Conservation (phyloP, 2,113 vertebrate genomes). For the Agelaius tricolor region DNA sequence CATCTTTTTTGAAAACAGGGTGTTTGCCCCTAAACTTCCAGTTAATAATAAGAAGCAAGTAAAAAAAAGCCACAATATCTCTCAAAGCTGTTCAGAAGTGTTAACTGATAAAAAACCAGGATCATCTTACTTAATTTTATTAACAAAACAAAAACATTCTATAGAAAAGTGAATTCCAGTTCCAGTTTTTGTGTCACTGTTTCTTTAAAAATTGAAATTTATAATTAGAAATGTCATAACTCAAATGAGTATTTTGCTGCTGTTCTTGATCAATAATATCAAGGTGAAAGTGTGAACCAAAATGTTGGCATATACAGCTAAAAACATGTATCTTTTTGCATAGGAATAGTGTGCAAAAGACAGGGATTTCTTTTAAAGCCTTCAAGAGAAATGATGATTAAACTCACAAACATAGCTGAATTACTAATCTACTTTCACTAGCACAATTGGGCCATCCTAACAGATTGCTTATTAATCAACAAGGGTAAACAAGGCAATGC, state of each 20-base stretch:
- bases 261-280: conserved; percentile 42
- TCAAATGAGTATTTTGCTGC: conserved; percentile 32
- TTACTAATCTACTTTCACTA: conserved; percentile 73
- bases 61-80: neutral
- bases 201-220: conserved; percentile 15
- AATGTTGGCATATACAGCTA: conserved; percentile 46
- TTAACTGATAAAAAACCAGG: neutral
- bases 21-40: conserved; percentile 15
- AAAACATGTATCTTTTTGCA: conserved; percentile 61
- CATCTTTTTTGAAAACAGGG: neutral
- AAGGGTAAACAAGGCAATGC: conserved; percentile 80
- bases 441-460: conserved; percentile 69
- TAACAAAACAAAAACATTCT: conserved; percentile 39
- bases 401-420: conserved; percentile 67
- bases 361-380: conserved; percentile 55
- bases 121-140: conserved; percentile 27
- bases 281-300: conserved; percentile 44
- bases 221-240: conserved; percentile 19
- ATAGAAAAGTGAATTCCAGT: neutral
- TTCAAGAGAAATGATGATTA: conserved; percentile 76
- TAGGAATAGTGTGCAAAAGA: conserved; percentile 40
- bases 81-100: neutral
- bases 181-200: neutral
- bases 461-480: conserved; percentile 83
- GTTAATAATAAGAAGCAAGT: neutral